phyloP scores from a whole-genome alignment of 2,888 invertebrate species.

The Lacanobia oleracea region DNA sequence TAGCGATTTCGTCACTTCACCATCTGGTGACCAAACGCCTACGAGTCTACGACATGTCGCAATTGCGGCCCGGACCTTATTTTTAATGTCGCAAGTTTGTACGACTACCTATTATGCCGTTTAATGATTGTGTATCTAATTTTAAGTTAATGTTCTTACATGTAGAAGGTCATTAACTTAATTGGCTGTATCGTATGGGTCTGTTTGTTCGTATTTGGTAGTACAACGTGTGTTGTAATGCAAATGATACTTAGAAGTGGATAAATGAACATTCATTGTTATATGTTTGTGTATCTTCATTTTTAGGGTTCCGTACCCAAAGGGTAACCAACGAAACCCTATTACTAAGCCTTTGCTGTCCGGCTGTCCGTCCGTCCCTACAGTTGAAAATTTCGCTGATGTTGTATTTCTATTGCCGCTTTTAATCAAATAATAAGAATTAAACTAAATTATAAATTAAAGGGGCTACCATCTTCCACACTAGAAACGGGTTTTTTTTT shows the following conservation, averaged over 20 bases:
- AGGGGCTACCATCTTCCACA: too few relatives aligned
- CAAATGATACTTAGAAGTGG: neutral
- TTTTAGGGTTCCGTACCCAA: too few relatives aligned
- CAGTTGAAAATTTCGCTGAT: too few relatives aligned
- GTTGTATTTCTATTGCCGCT: too few relatives aligned
- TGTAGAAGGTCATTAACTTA: conserved; percentile 40
- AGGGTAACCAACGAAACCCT: too few relatives aligned
- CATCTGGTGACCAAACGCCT: conserved; percentile 78
- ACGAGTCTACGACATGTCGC: conserved; percentile 69
- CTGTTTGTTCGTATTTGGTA: conserved; percentile 10
- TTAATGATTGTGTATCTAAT: conserved; percentile 65
- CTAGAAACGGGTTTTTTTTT: too few relatives aligned
- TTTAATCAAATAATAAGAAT: too few relatives aligned
- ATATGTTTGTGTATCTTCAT: too few relatives aligned
- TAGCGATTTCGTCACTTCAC: conserved; percentile 71
- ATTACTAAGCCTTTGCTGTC: too few relatives aligned
- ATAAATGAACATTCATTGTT: neutral
- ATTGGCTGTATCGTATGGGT: conserved; percentile 30
- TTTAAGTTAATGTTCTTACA: conserved; percentile 53
- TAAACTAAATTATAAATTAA: too few relatives aligned
- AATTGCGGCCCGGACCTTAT: conserved; percentile 62
- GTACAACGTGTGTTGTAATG: neutral
- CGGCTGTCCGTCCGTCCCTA: too few relatives aligned
- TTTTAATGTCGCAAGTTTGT: conserved; percentile 69
- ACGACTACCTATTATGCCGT: conserved; percentile 56